A percentile compares a stretch with the other conserved stretches of the same genome.
Evolutionary conservation across 1,140 invertebrate species (phyloP).

Genomic region (Drosophila kikkawai): DNA sequence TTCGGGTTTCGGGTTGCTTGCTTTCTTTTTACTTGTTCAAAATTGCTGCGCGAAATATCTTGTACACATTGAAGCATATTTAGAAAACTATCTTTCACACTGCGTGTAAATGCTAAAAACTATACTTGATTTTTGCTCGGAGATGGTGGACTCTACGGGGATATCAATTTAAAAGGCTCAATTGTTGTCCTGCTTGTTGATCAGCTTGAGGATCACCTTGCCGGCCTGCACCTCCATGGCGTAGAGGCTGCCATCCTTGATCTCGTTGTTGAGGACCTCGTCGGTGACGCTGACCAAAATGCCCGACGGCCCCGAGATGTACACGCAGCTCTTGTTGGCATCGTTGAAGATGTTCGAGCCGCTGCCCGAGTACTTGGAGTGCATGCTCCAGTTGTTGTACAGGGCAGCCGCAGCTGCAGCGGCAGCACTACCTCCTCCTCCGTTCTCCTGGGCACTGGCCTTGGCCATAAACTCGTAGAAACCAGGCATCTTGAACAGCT

Average conservation of each 20-base stretch:
- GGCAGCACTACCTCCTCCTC: constrained; percentile 32
- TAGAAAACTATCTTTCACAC: constrained; percentile 48
- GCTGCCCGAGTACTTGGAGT: constrained; percentile 84
- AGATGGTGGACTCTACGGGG: constrained; percentile 9
- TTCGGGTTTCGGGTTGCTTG: constrained; percentile 23
- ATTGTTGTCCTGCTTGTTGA: constrained; percentile 81
- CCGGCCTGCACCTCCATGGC: constrained; percentile 86
- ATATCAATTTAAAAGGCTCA: constrained; percentile 15
- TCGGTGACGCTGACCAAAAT: constrained; percentile 92
- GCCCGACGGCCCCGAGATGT: constrained; percentile 90
- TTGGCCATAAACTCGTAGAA: constrained; percentile 82
- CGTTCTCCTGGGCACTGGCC: constrained; percentile 58
- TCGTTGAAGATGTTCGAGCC: constrained; percentile 84
- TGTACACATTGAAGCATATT: constrained; percentile 72
- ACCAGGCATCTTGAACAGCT: constrained; percentile 86
- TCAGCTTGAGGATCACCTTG: constrained; percentile 81
- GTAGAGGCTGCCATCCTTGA: constrained; percentile 89
- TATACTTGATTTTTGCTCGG: constrained; percentile 50
- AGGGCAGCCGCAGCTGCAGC: constrained; percentile 46
- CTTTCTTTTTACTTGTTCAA: constrained; percentile 59
- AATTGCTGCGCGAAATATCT: constrained; percentile 76
- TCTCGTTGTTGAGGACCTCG: constrained; percentile 88
- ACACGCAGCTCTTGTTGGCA: constrained; percentile 85
- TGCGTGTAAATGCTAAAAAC: constrained; percentile 71
- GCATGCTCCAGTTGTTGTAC: constrained; percentile 79